Base-by-base conservation (phyloP, 2,797 vertebrate species). In the Malurus splendens region DNA sequence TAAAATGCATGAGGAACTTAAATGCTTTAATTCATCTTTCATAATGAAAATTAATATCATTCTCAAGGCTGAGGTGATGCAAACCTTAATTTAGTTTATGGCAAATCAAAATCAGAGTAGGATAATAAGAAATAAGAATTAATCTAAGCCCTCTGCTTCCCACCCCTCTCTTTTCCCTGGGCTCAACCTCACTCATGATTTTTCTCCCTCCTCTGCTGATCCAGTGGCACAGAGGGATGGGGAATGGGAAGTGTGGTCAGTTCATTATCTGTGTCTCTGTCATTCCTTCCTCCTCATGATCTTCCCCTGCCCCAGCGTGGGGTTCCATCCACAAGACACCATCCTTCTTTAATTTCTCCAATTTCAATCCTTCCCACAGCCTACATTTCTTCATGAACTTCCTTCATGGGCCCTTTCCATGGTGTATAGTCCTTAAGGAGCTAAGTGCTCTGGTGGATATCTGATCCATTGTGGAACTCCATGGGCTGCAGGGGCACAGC, bases 341-440 rank as follows among this genome's bases (percentile, higher is more conserved):
- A 9, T 24, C 50, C 33, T 33, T 27, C 20, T 38, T 6, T 23
- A 36, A 50, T 30, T 64, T 50, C 9, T 78, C 23, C 48, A 32
- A 7, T 18, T 10, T 10, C 14, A n/a, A n/a, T 50, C 24, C 17
- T 67, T 60, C 36, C 1, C 2, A 18, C 8, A 32, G 7, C 27
- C 12, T 14, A 23, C 9, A 18, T 42, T 61, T 67, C 38, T 28
- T 48, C 22, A 36, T 6, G 32, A 32, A 6, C 9, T 42, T 28
- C 42, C n/a, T 50, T 36, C 19, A 25, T 9, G 41, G 14, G 9
- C 41, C 20, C 12, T 61, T 47, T 41, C 30, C 62, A 33, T 10
- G 7, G 6, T 0, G 0, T 6, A 17, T 1, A 19, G 33, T 6
- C 13, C 41, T 54, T 17, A 33, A 60, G 10, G 33, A 66, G 9